phyloP scores from a whole-genome alignment of 2,113 vertebrate genomes.

The Lophura nycthemera region DNA sequence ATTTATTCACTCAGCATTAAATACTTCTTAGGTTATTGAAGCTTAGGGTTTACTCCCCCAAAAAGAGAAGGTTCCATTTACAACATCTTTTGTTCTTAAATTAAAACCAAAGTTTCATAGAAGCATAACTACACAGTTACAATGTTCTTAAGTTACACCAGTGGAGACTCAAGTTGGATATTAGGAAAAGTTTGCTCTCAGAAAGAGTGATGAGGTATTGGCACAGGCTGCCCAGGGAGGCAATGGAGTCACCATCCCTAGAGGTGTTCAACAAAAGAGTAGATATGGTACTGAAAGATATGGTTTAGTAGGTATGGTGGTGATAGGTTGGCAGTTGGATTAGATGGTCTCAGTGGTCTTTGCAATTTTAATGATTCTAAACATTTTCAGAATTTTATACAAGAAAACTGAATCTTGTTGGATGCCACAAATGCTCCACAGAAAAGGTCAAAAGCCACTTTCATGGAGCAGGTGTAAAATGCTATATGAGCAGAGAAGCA shows the following conservation, averaged over 20 bases:
- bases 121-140: neutral
- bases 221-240: too few species aligned
- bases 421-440: neutral
- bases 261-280: too few species aligned
- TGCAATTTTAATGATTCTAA: neutral
- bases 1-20: neutral
- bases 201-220: too few species aligned
- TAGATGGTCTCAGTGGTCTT: too few species aligned
- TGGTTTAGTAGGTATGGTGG: too few species aligned
- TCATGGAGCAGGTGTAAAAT: neutral
- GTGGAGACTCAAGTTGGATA: too few species aligned
- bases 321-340: too few species aligned
- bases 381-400: neutral
- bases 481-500: neutral
- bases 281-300: too few species aligned
- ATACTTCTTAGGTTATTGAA: neutral
- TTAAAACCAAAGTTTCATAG: neutral
- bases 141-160: too few species aligned
- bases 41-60: neutral
- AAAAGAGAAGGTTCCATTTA: neutral
- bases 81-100: neutral
- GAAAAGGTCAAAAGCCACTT: neutral
- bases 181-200: too few species aligned
- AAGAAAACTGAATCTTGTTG: neutral
- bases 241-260: too few species aligned